These are phyloP conservation scores for Manis javanica DNA, from an alignment of 2,797 vertebrate genomes.

Conservation along the genomic window DNA sequence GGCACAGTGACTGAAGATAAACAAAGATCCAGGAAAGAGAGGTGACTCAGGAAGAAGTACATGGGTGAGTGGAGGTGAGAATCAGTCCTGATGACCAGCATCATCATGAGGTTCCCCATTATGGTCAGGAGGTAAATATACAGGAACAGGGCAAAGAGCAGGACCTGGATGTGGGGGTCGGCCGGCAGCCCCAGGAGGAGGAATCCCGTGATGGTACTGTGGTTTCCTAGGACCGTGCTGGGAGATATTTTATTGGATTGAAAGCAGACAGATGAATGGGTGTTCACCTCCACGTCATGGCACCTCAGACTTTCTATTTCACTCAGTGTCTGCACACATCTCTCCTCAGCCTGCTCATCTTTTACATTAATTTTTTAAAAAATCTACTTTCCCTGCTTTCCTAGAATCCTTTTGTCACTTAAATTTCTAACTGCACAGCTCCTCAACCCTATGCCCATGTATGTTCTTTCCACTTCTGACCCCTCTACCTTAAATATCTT, in stretches of 20 bases:
- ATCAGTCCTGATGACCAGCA: not conserved
- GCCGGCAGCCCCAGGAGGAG: not conserved
- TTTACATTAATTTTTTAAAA: not conserved
- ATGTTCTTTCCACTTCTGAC: not conserved
- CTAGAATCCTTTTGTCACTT: not conserved
- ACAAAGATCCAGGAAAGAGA: not conserved
- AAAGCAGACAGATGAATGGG: not conserved
- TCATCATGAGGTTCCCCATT: not conserved
- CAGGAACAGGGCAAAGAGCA: not conserved
- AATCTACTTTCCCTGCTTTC: not conserved
- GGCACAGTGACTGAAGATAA: conserved; percentile 1
- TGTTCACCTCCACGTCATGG: not conserved
- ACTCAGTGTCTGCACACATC: not conserved
- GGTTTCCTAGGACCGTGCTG: not conserved
- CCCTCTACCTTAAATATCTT: not conserved
- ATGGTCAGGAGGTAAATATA: not conserved
- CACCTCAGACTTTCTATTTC: not conserved
- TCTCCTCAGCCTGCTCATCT: not conserved
- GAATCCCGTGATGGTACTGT: not conserved
- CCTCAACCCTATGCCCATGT: not conserved
- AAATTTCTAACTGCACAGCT: not conserved
- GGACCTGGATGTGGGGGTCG: not conserved
- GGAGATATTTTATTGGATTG: not conserved
- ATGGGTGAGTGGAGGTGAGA: not conserved
- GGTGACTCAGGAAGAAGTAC: too few species aligned